Percentiles rank a stretch among this genome's conserved stretches.
phyloP scores from a whole-genome alignment of 2,888 invertebrate species.

The Ephialtes manifestator region DNA sequence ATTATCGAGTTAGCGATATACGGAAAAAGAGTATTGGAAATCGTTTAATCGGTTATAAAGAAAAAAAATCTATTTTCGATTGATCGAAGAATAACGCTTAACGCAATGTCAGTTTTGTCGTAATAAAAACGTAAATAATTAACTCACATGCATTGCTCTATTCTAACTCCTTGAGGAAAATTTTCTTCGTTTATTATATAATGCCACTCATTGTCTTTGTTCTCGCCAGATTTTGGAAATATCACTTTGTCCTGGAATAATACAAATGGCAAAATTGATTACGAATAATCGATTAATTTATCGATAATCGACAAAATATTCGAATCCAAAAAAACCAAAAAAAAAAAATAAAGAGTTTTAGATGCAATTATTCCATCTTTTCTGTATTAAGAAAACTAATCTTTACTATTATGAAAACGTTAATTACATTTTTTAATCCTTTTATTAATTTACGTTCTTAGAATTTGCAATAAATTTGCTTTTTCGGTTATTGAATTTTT shows the following conservation, averaged over 20 bases:
- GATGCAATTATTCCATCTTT: too few relatives aligned
- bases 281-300: background rate
- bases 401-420: too few relatives aligned
- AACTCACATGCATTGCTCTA: conserved; percentile 92
- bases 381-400: too few relatives aligned
- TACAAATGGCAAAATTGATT: background rate
- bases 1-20: too few relatives aligned
- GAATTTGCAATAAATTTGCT: too few relatives aligned
- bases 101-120: background rate
- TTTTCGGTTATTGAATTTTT: too few relatives aligned
- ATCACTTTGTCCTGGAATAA: conserved; percentile 86
- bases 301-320: too few relatives aligned
- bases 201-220: conserved; percentile 89
- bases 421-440: too few relatives aligned
- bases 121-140: background rate
- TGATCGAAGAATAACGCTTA: background rate
- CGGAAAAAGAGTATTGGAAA: too few relatives aligned
- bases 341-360: too few relatives aligned
- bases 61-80: background rate
- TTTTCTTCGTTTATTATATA: conserved; percentile 90
- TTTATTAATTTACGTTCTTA: too few relatives aligned
- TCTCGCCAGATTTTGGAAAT: conserved; percentile 89
- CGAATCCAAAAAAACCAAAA: too few relatives aligned
- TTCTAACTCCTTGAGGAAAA: conserved; percentile 90
- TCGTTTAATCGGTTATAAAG: background rate